Percentiles rank a stretch among this genome's conserved stretches.
phyloP scores from a whole-genome alignment of 1,140 invertebrate genomes.

The Pogonus chalceus region DNA sequence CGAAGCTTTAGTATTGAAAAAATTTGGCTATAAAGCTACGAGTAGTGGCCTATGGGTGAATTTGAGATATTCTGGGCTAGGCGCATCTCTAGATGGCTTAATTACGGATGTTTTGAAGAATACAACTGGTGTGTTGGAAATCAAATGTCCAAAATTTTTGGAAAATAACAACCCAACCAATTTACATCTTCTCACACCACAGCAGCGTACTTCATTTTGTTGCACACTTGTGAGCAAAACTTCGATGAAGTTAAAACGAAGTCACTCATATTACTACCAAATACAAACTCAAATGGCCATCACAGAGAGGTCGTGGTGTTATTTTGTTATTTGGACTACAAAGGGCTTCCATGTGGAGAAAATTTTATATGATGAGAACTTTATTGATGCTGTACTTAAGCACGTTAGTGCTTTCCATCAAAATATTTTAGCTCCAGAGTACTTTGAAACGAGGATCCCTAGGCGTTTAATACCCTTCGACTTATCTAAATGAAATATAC shows the following conservation, averaged over 20 bases:
- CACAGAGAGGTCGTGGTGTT: slow-evolving; percentile 16
- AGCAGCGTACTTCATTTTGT: slow-evolving; percentile 18
- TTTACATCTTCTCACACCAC: slow-evolving; percentile 9
- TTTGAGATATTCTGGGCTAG: no score
- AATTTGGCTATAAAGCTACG: no score
- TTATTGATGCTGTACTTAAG: slow-evolving; percentile 9
- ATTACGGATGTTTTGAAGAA: no score
- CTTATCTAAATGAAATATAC: slow-evolving; percentile 13
- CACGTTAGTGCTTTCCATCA: slow-evolving; percentile 13
- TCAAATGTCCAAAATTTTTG: slow-evolving; percentile 18
- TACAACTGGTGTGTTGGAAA: no score
- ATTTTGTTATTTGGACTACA: slow-evolving; percentile 20
- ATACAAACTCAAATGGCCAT: slow-evolving; percentile 19
- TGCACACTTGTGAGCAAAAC: slow-evolving; percentile 7
- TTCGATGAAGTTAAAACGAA: slow-evolving; percentile 16
- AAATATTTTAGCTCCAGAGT: slow-evolving; percentile 19
- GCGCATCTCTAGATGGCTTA: no score
- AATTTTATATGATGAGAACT: slow-evolving; percentile 13
- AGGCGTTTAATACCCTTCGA: slow-evolving; percentile 13
- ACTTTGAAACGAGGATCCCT: slow-evolving; percentile 21
- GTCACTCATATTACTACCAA: no score
- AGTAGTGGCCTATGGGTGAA: no score
- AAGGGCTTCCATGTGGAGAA: slow-evolving; percentile 15
- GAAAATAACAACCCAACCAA: slow-evolving; percentile 15
- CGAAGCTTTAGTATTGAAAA: no score